Conservation (phyloP, 2,113 vertebrate species). For the Oncorhynchus mykiss region DNA sequence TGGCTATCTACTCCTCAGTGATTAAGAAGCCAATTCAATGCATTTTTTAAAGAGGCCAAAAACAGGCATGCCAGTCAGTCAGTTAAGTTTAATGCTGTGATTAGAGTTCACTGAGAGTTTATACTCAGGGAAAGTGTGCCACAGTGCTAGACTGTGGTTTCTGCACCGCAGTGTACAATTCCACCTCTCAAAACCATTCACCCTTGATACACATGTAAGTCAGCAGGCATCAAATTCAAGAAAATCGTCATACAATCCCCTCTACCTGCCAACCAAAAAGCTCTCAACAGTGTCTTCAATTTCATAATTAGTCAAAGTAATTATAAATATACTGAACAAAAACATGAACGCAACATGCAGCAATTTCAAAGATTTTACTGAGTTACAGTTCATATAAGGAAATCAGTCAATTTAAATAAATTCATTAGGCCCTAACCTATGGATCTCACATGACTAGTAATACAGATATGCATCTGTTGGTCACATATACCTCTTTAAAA, state of each 20-base stretch:
- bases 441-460: too few species aligned
- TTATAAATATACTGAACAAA: neutral
- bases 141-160: neutral
- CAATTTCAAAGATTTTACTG: too few species aligned
- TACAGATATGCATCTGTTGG: too few species aligned
- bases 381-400: too few species aligned
- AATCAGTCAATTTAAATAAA: too few species aligned
- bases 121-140: neutral
- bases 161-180: neutral
- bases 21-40: neutral
- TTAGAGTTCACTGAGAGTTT: neutral
- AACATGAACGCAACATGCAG: too few species aligned
- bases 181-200: neutral
- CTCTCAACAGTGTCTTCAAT: neutral
- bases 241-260: neutral
- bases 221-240: neutral
- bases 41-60: neutral
- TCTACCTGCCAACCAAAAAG: neutral
- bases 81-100: neutral
- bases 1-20: neutral
- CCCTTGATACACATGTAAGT: neutral
- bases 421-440: too few species aligned
- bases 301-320: neutral
- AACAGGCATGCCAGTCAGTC: neutral
- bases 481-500: too few species aligned